Evolutionary conservation across 2,113 vertebrate species (phyloP), one percentile per base, ranked within the genome.

Genomic region (Alectura lathami): DNA sequence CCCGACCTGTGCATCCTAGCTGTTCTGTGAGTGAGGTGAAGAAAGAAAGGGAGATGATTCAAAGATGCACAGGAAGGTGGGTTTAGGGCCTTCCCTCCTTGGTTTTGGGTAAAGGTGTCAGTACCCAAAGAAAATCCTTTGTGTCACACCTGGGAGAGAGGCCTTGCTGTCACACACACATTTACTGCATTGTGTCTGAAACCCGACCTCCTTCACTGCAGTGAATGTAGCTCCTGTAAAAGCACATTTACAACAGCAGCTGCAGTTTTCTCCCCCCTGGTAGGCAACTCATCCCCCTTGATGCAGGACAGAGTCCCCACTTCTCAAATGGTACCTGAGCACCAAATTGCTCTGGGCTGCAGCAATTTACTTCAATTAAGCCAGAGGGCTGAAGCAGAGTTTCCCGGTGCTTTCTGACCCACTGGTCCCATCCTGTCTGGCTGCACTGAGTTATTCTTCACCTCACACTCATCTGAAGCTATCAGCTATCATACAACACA

Each of bases 261-360:
- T 1, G 0, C 1, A 1, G 8, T 36, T 43, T 16, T 24, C 40
- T 47, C 64, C 22, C 29, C 4, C 14, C 29, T 24, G 8, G 4
- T 30, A 16, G 51, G 9, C 2, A n/a, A 62, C 6, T 62, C 15
- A 23, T 42, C 34, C 42, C 42, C 29, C 8, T 2, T 13, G 48
- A 32, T 22, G 36, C 17, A 50, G 29, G 80, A 26, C 0, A 0
- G 43, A 10, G 3, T 2, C 4, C 4, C 29, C 73, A 8, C 3
- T 86, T 67, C 54, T 50, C 42, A 62, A 67, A 32, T 18, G 16
- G 10, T 9, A 47, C 27, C 12, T 0, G 1, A 83, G 11, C 16
- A 67, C 2, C 64, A 27, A 38, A 15, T 34, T 64, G 12, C 10
- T 90, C 56, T 40, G 7, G 13, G 27, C 29, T 85, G 43, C 69